These are phyloP conservation scores for Eolophus roseicapilla DNA, from an alignment of 2,113 vertebrate species.

Conservation along the genomic window DNA sequence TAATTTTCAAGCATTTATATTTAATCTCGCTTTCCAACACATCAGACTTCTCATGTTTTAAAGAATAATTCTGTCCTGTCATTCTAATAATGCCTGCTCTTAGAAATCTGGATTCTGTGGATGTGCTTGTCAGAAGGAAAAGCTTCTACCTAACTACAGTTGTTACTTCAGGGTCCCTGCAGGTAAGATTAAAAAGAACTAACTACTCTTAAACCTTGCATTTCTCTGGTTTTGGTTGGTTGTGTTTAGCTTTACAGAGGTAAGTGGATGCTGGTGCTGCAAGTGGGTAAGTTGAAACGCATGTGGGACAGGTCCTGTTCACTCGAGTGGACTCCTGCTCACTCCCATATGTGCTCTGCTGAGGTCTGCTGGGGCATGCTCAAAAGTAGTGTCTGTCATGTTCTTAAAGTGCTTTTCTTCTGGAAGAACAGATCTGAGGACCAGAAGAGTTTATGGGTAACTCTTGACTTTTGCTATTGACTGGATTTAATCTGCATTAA, in stretches of 20 bases:
- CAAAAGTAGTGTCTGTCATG: not conserved
- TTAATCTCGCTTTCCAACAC: not conserved
- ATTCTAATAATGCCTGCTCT: not conserved
- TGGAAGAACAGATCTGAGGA: not conserved
- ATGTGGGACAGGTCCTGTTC: not conserved
- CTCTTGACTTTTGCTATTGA: not conserved
- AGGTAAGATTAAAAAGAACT: not conserved
- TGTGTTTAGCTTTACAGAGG: not conserved
- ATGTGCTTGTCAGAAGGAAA: not conserved
- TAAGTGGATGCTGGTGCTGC: not conserved
- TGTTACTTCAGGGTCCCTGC: not conserved
- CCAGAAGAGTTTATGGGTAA: not conserved
- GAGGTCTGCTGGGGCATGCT: not conserved
- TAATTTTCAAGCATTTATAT: not conserved
- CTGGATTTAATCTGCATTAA: not conserved
- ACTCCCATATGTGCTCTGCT: not conserved
- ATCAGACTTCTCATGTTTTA: not conserved
- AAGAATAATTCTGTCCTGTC: not conserved
- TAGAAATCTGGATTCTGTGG: not conserved
- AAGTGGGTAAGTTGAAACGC: not conserved
- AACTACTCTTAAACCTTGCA: not conserved
- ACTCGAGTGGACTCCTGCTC: not conserved
- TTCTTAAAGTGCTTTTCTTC: not conserved
- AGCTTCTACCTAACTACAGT: not conserved
- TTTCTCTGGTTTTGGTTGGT: not conserved